Base-by-base conservation (phyloP, 1,140 invertebrate species). In the Sitobion miscanthi region DNA sequence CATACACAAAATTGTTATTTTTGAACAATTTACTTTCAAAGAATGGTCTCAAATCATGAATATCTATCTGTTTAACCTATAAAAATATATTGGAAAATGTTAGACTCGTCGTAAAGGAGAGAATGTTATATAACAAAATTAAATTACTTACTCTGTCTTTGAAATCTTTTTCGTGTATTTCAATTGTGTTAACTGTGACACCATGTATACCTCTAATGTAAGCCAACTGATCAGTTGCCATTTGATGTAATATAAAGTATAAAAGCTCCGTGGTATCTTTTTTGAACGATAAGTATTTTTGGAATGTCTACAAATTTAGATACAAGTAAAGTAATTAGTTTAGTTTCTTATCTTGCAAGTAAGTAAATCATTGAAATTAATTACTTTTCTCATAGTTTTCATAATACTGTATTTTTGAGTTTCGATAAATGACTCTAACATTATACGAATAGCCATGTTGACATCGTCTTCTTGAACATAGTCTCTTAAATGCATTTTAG, bases 341-440 rank as follows among this genome's bases (percentile, higher is more conserved):
- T 6, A 62, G 30, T 62, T 62, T 57, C 25, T 62, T 90, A 0
- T 7, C 7, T 6, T 69, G 1, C 7, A 21, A 42, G 11, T 62
- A 69, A 45, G 3, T 90, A 30, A n/a, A 52, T 14, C 30, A 83
- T 86, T n/a, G 52, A 45, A 49, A n/a, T 14, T 1, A 95, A 94
- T 95, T 95, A 98, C 98, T 96, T 98, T 97, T 96, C 97, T 96
- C 99, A 99, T 99, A 54, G 97, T 96, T 95, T 98, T 97, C 98
- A 99, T 99, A 25, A 99, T 98, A 94, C 98, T 98, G 96, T 98
- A 99, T 95, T 99, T 99, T 95, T 99, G 99, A 20, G 99, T 99
- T 94, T 98, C 98, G 57, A 99, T 98, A 95, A 99, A 99, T 94
- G 98, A 99, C 95, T 99, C 99, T 45, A 99, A 96, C 97, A 99